A percentile compares a stretch with the other conserved stretches of the same genome.
Conservation (phyloP, 2,888 invertebrate species). For the Drosophila nigricruria region DNA sequence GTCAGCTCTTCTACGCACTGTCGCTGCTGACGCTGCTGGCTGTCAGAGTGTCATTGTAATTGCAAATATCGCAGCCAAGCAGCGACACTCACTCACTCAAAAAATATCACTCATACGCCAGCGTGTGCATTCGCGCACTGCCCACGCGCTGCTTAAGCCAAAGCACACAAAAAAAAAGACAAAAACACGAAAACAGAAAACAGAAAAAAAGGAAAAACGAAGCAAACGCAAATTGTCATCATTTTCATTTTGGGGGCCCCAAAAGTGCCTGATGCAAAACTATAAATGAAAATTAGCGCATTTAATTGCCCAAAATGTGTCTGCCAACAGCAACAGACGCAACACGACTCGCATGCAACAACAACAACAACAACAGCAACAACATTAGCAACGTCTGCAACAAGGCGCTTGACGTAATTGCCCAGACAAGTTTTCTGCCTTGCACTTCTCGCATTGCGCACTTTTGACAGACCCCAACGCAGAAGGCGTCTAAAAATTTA, state of each 20-base stretch:
- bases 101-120: conserved; percentile 66
- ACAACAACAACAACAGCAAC: conserved; percentile 22
- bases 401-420: conserved; percentile 79
- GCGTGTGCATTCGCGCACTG: conserved; percentile 60
- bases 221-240: conserved; percentile 64
- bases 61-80: conserved; percentile 79
- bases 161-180: background rate
- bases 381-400: conserved; percentile 30
- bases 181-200: background rate
- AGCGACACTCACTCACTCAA: conserved; percentile 39
- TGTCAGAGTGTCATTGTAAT: conserved; percentile 82
- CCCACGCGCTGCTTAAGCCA: conserved; percentile 66
- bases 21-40: conserved; percentile 36
- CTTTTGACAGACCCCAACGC: conserved; percentile 40
- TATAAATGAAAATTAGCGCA: conserved; percentile 81
- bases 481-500: conserved; percentile 26
- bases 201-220: conserved; percentile 7
- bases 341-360: conserved; percentile 35
- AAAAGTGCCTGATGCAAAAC: conserved; percentile 17
- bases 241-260: conserved; percentile 41
- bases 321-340: conserved; percentile 58
- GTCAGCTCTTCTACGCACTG: conserved; percentile 66
- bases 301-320: conserved; percentile 82
- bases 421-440: conserved; percentile 54
- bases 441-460: conserved; percentile 47